Evolutionary conservation across 2,888 invertebrate species (phyloP), one percentile per base, ranked within the genome.

Genomic region (Agapostemon virescens): DNA sequence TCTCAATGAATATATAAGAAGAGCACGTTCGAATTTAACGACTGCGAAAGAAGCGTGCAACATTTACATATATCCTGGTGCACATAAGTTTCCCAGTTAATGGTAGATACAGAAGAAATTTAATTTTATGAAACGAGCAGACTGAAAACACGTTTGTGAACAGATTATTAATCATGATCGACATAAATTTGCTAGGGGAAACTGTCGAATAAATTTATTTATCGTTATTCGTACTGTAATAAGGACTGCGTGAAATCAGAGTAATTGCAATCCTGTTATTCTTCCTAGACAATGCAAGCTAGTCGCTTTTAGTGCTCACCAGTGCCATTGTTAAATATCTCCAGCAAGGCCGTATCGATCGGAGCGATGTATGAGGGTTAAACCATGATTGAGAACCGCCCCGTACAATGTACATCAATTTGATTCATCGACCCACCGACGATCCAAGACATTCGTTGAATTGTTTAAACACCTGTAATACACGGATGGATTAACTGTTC

Each of bases 361-460:
- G 26, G 55, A 15, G 4, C 55, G 26, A 55, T 55, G 55, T 55
- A 55, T 55, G 55, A 55, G 55, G 55, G 55, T 55, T 55, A 55
- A 55, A 55, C 55, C 55, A 55, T 55, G 55, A 55, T 55, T 55
- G 55, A 26, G 55, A 26, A 55, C 55, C 55, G 55, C 55, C 55
- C 55, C 55, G 55, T 55, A 55, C 55, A 55, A 55, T 55, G 55
- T 26, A 55, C 55, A 26, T 55, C 61, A 61, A 61, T 61, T 61
- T 33, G 33, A 67, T 67, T 67, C 64, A 64, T n/a, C 64, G 15
- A n/a, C n/a, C n/a, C 55, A 23, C 7, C 55, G 55, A 26, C 55
- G 55, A 55, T 15, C 23, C 15, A 26, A 55, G 55, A 55, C 55
- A 55, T 15, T 55, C 55, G 55, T 55, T 55, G 26, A 15, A 26